Base-by-base conservation (phyloP, 2,888 invertebrate genomes). In the Lepidochrysops patricia region DNA sequence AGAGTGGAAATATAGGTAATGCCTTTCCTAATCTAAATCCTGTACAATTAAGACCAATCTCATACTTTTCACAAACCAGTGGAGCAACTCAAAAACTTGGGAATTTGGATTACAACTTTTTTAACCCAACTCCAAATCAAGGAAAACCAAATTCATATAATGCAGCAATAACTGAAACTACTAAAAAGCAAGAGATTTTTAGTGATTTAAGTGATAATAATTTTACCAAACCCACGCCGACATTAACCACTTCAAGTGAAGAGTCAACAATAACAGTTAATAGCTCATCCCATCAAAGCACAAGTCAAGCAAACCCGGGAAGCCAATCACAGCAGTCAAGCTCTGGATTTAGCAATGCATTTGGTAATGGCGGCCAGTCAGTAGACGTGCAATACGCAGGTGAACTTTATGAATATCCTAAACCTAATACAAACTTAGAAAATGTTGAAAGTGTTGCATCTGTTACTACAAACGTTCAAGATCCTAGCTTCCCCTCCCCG, bases 101-200 rank as follows among this genome's bases (percentile, higher is more conserved):
- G 9, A 29, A 29, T 29, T 5, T 5, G 29, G 29, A 5, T 29
- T 1, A 7, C 9, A 7, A 9, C 9, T 9, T 29, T 2, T 29
- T 29, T 29, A 5, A 6, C 29, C 29, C 7, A 29, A 29, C 4
- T 29, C 1, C 7, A 2, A 29, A 6, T 29, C 9, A 9, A 29
- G 29, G 1, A 29, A 29, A 1, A 12, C 63, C 62, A 9, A 56
- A 29, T 49, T 62, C 63, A 27, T 59, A 58, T 57, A 29, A 57
- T 29, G 32, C 32, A 12, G 19, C 48, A 29, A 29, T 57, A 5
- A 23, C 25, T 57, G 57, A 48, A 27, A 15, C 19, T 7, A 57
- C 25, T 23, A 23, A 49, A 49, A 23, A 9, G 4, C 13, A 23
- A 25, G 15, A 23, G 6, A 26, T 35, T 43, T 56, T 32, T n/a